A percentile compares a stretch with the other conserved stretches of the same genome.
Evolutionary conservation across 2,888 invertebrate genomes (phyloP).

Genomic region (Rotaria macrura): DNA sequence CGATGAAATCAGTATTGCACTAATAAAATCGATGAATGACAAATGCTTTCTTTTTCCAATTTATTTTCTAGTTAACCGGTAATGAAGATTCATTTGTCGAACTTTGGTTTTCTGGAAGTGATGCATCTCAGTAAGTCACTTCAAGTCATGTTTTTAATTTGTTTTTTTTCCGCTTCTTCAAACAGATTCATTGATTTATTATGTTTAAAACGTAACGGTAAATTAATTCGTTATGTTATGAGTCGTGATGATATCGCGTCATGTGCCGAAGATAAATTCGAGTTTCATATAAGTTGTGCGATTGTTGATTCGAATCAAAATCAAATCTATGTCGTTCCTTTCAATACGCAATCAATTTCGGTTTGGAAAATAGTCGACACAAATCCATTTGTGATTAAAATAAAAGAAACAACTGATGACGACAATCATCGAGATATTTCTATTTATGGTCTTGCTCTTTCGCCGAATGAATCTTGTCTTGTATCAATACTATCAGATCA

Average conservation of each 20-base stretch:
- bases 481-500: neutral
- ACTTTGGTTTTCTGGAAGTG: slow-evolving; percentile 1
- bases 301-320: neutral
- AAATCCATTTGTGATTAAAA: neutral
- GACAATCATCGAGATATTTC: neutral
- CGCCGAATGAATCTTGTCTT: neutral
- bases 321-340: neutral
- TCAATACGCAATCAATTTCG: neutral
- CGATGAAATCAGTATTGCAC: neutral
- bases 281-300: neutral
- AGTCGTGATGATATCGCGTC: neutral
- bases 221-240: slow-evolving; percentile 10
- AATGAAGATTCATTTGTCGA: neutral
- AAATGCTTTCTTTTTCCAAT: neutral
- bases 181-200: slow-evolving; percentile 12
- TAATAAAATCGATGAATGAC: neutral
- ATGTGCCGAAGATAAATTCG: neutral
- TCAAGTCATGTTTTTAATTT: neutral
- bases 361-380: neutral
- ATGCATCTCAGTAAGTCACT: neutral
- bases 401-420: neutral
- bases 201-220: neutral
- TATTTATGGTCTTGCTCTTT: neutral
- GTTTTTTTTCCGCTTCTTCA: no score
- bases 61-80: neutral